phyloP scores from a whole-genome alignment of 2,113 vertebrate species.

The Pyrgilauda ruficollis region DNA sequence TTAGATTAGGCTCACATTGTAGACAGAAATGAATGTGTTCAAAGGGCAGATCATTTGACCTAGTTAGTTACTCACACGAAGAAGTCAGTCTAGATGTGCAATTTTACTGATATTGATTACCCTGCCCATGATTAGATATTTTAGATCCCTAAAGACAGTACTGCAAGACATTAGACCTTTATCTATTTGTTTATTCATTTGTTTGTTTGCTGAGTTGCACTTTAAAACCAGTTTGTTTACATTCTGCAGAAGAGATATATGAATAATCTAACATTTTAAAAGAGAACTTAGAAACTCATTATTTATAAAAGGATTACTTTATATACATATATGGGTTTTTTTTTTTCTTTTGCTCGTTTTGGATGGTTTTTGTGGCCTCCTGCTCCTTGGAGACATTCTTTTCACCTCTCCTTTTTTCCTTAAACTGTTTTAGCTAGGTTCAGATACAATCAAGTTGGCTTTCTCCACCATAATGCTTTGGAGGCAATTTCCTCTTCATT shows the following conservation, averaged over 20 bases:
- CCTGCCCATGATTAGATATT: neutral
- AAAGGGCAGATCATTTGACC: neutral
- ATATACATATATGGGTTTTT: neutral
- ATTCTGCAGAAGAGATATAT: neutral
- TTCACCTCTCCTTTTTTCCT: constrained; percentile 46
- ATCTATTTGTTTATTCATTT: neutral
- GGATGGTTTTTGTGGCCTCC: constrained; percentile 4
- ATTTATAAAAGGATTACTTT: neutral
- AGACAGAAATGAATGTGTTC: neutral
- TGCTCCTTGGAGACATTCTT: constrained; percentile 14
- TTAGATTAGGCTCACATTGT: neutral
- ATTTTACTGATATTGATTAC: neutral
- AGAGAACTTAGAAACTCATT: neutral
- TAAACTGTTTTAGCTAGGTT: constrained; percentile 60
- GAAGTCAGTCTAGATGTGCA: neutral
- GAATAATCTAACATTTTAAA: neutral
- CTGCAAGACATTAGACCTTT: neutral
- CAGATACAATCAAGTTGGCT: constrained; percentile 58
- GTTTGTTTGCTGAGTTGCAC: neutral
- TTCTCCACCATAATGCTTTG: constrained; percentile 46
- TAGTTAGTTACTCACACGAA: neutral
- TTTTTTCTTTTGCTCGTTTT: neutral
- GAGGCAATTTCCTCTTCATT: constrained; percentile 70
- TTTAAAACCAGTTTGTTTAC: neutral
- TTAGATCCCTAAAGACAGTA: neutral